Base-by-base conservation (phyloP, 2,113 vertebrate species). In the Phycodurus eques region DNA sequence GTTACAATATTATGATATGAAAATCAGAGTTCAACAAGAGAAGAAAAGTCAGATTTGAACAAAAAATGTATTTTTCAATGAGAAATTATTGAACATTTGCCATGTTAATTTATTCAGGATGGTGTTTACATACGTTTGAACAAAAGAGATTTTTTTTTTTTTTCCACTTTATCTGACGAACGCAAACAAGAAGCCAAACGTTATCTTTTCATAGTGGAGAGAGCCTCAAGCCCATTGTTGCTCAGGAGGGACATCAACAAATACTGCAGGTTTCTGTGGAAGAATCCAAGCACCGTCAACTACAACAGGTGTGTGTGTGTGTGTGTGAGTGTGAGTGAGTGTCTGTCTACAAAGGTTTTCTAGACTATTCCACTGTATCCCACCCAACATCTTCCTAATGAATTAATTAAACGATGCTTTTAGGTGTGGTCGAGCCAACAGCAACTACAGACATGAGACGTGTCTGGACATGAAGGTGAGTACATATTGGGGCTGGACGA, bases 251-350 rank as follows among this genome's bases (percentile, higher is more conserved):
- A 94, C 84, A 15, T 90, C 65, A 90, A 88, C 71, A 94, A 91
- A 78, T 94, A 92, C 87, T 94, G 93, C 81, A 92, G 84, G 72
- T 94, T 92, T 71, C 57, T 93, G 31, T 94, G 93, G 93, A 92
- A 56, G 81, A 90, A 93, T 67, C 70, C 87, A 35, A 91, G 71
- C 39, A 42, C 74, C 47, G 35, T 78, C 6, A 94, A 93, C 79
- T 88, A 90, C 78, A 93, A 93, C 89, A 92, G 80, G 93, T 90
- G 15, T 15, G 61, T 69, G 17, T 56, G 9, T 68, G n/a, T n/a
- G 42, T 47, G 9, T 39, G 31, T n/a, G n/a, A n/a, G n/a, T n/a
- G n/a, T n/a, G n/a, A n/a, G n/a, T n/a, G n/a, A n/a, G n/a, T n/a
- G n/a, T 27, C 20, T 39, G 35, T 5, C 35, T 39, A 19, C 17